Evolutionary conservation across 2,888 invertebrate species (phyloP).

Genomic region (Chrysolina oricalcia): DNA sequence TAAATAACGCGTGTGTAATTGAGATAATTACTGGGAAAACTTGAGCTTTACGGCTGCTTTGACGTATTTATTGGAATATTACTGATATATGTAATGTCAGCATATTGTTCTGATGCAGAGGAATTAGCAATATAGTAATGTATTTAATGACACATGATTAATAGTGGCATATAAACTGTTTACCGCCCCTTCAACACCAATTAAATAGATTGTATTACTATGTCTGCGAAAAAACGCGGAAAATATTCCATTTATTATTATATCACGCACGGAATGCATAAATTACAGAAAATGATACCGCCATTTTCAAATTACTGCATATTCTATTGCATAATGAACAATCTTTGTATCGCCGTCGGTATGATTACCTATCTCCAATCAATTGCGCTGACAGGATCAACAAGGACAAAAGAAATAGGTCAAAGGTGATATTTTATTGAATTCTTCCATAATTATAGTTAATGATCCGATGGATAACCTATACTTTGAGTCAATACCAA

Average conservation of each 20-base stretch:
- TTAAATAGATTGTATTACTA: conserved; percentile 24
- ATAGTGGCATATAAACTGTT: conserved; percentile 14
- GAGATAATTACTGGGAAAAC: conserved; percentile 23
- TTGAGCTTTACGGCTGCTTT: conserved; percentile 19
- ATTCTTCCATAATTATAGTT: neutral
- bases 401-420: conserved; percentile 22
- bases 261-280: conserved; percentile 29
- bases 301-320: conserved; percentile 22
- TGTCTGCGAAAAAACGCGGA: conserved; percentile 1
- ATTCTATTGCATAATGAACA: conserved; percentile 27
- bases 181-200: conserved; percentile 24
- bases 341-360: conserved; percentile 16
- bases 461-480: neutral
- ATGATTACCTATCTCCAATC: conserved; percentile 24
- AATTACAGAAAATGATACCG: conserved; percentile 19
- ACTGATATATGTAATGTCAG: conserved; percentile 3
- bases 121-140: neutral
- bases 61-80: conserved; percentile 19
- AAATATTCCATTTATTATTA: conserved; percentile 31
- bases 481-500: neutral
- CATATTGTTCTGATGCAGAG: conserved; percentile 20
- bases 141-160: conserved; percentile 13
- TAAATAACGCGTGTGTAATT: conserved; percentile 17
- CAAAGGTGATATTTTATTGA: conserved; percentile 9
- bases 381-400: conserved; percentile 13